Percentiles rank a stretch among this genome's conserved stretches.
Evolutionary conservation across 2,113 vertebrate genomes (phyloP).

Genomic region (Tetrao urogallus): DNA sequence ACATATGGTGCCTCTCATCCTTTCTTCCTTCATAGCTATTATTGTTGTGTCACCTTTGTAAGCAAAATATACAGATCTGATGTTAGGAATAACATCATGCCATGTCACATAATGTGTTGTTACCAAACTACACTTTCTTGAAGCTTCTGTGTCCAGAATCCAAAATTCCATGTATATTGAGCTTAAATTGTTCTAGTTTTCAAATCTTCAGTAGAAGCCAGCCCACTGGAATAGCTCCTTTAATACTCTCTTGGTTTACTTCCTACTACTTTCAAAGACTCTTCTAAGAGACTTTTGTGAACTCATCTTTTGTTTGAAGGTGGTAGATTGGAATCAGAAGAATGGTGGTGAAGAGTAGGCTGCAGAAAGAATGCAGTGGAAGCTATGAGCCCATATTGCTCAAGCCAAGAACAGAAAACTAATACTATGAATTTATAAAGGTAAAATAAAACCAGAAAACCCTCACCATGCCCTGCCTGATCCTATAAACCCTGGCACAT

Average conservation of each 20-base stretch:
- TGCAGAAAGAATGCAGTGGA: neutral
- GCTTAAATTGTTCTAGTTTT: neutral
- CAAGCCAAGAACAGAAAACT: neutral
- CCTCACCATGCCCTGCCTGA: neutral
- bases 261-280: neutral
- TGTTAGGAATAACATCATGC: neutral
- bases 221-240: neutral
- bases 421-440: slow-evolving; percentile 15
- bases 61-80: neutral
- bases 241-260: neutral
- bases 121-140: neutral
- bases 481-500: slow-evolving; percentile 21
- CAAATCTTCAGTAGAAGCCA: neutral
- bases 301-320: neutral
- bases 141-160: neutral
- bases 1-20: neutral
- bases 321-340: neutral
- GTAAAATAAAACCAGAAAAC: slow-evolving; percentile 18
- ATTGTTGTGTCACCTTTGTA: neutral
- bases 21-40: neutral
- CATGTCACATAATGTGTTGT: neutral
- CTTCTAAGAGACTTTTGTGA: neutral
- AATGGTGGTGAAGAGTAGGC: neutral
- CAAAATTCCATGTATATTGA: neutral
- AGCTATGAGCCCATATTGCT: neutral